Percentiles rank a stretch among this genome's conserved stretches.
Conservation (phyloP, 1,140 invertebrate genomes). For the Nebria ingens region DNA sequence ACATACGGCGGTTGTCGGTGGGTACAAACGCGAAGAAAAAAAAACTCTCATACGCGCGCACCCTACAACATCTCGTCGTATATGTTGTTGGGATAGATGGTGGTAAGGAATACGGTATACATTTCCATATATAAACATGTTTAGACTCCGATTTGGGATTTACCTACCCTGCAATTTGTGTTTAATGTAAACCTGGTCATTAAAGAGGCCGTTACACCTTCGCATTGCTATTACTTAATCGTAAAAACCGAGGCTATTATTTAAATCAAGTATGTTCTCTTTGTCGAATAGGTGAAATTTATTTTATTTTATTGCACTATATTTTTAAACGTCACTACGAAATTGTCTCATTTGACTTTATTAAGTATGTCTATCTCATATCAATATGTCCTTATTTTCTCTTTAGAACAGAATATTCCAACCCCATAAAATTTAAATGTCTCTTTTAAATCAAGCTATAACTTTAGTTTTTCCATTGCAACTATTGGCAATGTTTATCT, state of each 20-base stretch:
- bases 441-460: too few species aligned
- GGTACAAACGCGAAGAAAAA: neutral
- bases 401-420: too few species aligned
- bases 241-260: conserved; percentile 1
- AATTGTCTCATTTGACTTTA: too few species aligned
- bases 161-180: conserved; percentile 1
- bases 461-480: too few species aligned
- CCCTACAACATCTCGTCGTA: neutral
- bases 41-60: neutral
- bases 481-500: too few species aligned
- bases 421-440: too few species aligned
- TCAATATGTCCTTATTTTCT: too few species aligned
- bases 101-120: neutral
- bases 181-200: conserved; percentile 1
- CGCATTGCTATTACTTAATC: neutral
- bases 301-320: too few species aligned
- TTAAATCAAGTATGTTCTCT: neutral
- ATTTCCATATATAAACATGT: conserved; percentile 7
- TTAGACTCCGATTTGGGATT: neutral
- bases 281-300: too few species aligned
- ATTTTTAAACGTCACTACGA: too few species aligned
- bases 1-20: neutral
- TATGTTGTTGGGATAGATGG: neutral
- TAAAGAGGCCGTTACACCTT: conserved; percentile 1
- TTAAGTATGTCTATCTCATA: too few species aligned